These are phyloP conservation scores for Chaenogobius annularis DNA, from an alignment of 2,113 vertebrate species.

Conservation along the genomic window DNA sequence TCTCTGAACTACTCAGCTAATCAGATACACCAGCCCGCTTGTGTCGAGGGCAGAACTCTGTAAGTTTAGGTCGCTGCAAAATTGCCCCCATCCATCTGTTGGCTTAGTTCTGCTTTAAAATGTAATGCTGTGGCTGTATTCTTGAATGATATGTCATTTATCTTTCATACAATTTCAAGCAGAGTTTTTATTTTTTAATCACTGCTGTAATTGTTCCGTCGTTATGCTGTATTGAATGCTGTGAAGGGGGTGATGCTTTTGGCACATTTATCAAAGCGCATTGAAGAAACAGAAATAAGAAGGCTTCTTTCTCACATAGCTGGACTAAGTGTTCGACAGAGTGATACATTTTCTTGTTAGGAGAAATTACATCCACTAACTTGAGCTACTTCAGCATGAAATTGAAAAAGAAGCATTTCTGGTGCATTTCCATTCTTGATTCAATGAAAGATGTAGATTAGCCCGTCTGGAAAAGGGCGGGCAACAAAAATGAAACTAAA, in stretches of 20 bases:
- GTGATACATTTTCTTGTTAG: slow-evolving; percentile 99
- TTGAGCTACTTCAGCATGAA: slow-evolving; percentile 99
- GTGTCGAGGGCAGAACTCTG: slow-evolving; percentile 23
- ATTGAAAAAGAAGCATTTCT: slow-evolving; percentile 99
- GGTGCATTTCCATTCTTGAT: slow-evolving; percentile 99
- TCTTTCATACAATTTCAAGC: slow-evolving; percentile 67
- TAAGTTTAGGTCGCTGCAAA: slow-evolving; percentile 43
- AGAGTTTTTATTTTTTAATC: slow-evolving; percentile 71
- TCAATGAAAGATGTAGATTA: slow-evolving; percentile 94
- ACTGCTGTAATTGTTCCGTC: slow-evolving; percentile 78
- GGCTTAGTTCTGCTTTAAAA: slow-evolving; percentile 43
- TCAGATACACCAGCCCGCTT: slow-evolving; percentile 1
- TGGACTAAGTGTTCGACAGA: slow-evolving; percentile 90
- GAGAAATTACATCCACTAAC: slow-evolving; percentile 97
- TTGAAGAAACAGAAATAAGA: slow-evolving; percentile 32
- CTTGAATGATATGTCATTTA: slow-evolving; percentile 65
- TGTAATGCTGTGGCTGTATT: slow-evolving; percentile 35
- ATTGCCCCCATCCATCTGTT: slow-evolving; percentile 17
- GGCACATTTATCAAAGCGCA: slow-evolving; percentile 88
- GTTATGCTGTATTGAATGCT: slow-evolving; percentile 71
- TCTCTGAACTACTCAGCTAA: slow-evolving; percentile 10
- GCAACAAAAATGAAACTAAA: slow-evolving; percentile 69
- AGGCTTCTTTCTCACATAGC: slow-evolving; percentile 78
- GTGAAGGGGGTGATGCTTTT: slow-evolving; percentile 81
- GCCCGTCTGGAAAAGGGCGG: slow-evolving; percentile 69